These are phyloP conservation scores for Felis chaus DNA, from an alignment of 2,113 vertebrate species.

Conservation along the genomic window DNA sequence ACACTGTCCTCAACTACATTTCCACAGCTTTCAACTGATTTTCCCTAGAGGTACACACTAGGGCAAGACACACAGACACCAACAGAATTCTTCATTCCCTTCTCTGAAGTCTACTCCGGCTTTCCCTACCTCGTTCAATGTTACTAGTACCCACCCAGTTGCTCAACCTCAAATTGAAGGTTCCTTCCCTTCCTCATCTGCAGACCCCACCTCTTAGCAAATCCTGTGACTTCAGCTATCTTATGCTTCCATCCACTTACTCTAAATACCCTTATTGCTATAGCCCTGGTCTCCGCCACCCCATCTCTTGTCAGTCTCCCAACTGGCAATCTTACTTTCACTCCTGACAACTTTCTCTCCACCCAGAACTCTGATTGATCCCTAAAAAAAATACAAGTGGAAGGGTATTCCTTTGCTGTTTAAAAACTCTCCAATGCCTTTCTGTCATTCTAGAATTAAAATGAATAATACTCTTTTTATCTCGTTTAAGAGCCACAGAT, in stretches of 20 bases:
- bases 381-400: neutral
- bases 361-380: neutral
- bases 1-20: neutral
- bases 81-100: neutral
- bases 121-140: neutral
- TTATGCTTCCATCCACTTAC: neutral
- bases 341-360: neutral
- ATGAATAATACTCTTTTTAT: neutral
- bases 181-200: neutral
- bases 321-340: neutral
- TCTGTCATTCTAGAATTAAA: neutral
- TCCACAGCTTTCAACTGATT: neutral
- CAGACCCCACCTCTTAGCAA: neutral
- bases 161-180: neutral
- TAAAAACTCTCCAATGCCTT: neutral
- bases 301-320: neutral
- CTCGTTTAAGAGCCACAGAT: neutral
- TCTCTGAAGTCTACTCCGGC: neutral
- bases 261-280: neutral
- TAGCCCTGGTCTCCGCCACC: neutral
- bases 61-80: neutral
- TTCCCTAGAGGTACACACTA: neutral
- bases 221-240: neutral
- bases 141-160: neutral
- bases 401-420: neutral